phyloP scores from a whole-genome alignment of 2,888 invertebrate genomes.

The Tyria jacobaeae region DNA sequence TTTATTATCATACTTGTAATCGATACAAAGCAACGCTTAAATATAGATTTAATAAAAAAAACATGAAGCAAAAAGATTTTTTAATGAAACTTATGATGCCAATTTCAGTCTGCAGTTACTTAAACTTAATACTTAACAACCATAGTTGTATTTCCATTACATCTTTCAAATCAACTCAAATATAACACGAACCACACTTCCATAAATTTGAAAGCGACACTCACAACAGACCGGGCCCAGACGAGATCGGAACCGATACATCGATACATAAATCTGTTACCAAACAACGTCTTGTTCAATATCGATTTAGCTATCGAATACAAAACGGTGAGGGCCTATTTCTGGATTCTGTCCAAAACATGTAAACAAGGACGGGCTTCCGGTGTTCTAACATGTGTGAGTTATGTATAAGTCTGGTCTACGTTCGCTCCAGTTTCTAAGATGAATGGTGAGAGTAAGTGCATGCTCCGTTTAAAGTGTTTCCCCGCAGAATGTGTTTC shows the following conservation, averaged over 20 bases:
- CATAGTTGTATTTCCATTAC: conserved; percentile 1
- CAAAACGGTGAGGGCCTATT: conserved; percentile 33
- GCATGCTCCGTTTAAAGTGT: conserved; percentile 4
- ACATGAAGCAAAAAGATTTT: neutral
- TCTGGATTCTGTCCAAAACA: conserved; percentile 45
- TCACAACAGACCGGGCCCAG: conserved; percentile 16
- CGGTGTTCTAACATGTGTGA: conserved; percentile 39
- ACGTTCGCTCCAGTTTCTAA: conserved; percentile 30
- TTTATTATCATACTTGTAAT: no score
- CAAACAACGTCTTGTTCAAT: conserved; percentile 17
- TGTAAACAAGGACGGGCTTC: conserved; percentile 46
- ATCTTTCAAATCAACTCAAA: conserved; percentile 11
- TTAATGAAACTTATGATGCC: neutral
- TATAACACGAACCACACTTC: conserved; percentile 11
- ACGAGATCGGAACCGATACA: conserved; percentile 11
- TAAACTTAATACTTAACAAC: neutral
- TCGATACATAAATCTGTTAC: conserved; percentile 14
- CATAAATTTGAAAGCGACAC: conserved; percentile 10
- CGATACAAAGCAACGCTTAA: no score
- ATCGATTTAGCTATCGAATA: conserved; percentile 16
- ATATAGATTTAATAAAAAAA: neutral
- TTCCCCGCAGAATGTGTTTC: neutral
- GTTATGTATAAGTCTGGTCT: conserved; percentile 35
- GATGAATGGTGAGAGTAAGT: conserved; percentile 8
- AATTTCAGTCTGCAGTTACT: neutral